Conservation (phyloP, 2,797 vertebrate species). For the Dendrocincla fuliginosa region DNA sequence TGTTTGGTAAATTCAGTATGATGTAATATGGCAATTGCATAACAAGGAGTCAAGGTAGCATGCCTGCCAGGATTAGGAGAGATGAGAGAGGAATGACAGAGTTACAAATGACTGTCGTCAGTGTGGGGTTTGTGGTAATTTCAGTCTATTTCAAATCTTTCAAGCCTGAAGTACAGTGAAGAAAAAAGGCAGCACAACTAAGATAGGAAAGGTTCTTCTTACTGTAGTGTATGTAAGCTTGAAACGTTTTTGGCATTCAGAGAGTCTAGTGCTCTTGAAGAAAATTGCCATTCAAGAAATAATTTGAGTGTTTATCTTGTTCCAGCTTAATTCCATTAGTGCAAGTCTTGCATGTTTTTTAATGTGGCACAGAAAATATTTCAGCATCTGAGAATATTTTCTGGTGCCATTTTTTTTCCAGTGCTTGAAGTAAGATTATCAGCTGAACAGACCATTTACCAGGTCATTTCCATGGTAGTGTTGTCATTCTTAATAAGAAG, state of each 20-base stretch:
- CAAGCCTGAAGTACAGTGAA: neutral
- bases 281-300: neutral
- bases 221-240: neutral
- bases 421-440: neutral
- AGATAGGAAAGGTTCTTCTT: neutral
- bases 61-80: neutral
- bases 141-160: slow-evolving; percentile 4
- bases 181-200: neutral
- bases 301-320: neutral
- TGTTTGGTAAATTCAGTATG: slow-evolving; percentile 38
- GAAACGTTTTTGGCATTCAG: neutral
- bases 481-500: neutral
- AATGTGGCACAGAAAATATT: neutral
- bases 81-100: neutral
- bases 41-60: neutral
- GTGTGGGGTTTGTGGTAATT: neutral
- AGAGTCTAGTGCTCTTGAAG: neutral
- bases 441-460: neutral
- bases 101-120: slow-evolving; percentile 12
- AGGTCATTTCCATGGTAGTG: neutral
- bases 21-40: neutral
- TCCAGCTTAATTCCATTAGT: neutral
- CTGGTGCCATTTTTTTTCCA: neutral
- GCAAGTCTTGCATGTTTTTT: neutral
- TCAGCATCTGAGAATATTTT: neutral